Conservation (phyloP, 2,797 vertebrate species). For the Astyanax mexicanus region DNA sequence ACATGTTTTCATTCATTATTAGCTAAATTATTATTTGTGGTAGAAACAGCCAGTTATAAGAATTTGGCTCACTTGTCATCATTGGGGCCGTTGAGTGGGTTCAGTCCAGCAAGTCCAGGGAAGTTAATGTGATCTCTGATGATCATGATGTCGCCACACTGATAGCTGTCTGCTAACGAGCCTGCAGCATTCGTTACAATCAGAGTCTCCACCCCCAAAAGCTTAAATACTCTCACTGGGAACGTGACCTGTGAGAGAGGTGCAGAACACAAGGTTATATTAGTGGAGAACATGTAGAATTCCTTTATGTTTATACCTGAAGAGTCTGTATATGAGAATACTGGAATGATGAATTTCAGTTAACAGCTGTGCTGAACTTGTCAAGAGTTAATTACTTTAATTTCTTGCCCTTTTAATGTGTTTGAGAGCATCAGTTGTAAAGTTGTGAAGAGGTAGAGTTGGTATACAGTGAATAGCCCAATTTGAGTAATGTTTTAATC, state of each 20-base stretch:
- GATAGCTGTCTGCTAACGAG: slow-evolving; percentile 77
- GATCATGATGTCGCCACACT: slow-evolving; percentile 84
- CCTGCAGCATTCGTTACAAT: slow-evolving; percentile 87
- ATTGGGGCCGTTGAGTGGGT: slow-evolving; percentile 82
- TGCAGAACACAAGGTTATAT: neutral
- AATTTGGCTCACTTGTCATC: slow-evolving; percentile 66
- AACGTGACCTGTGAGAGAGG: slow-evolving; percentile 78
- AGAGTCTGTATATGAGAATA: too few relatives aligned
- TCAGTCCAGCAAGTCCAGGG: slow-evolving; percentile 79
- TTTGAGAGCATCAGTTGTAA: too few relatives aligned
- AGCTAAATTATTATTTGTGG: neutral
- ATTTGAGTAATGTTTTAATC: too few relatives aligned
- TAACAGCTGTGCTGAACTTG: too few relatives aligned
- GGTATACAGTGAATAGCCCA: too few relatives aligned
- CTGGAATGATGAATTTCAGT: too few relatives aligned
- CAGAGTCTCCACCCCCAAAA: slow-evolving; percentile 82
- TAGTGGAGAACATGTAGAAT: too few relatives aligned
- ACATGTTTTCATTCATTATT: neutral
- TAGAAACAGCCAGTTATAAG: neutral
- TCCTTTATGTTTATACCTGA: too few relatives aligned
- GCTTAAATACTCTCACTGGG: slow-evolving; percentile 83
- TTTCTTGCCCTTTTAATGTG: too few relatives aligned
- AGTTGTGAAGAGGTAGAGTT: too few relatives aligned
- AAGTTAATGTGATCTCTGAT: slow-evolving; percentile 86
- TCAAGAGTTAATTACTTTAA: too few relatives aligned